Evolutionary conservation across 1,140 invertebrate genomes (phyloP), one percentile per base, ranked within the genome.

Genomic region (Anagrus nilaparvatae): DNA sequence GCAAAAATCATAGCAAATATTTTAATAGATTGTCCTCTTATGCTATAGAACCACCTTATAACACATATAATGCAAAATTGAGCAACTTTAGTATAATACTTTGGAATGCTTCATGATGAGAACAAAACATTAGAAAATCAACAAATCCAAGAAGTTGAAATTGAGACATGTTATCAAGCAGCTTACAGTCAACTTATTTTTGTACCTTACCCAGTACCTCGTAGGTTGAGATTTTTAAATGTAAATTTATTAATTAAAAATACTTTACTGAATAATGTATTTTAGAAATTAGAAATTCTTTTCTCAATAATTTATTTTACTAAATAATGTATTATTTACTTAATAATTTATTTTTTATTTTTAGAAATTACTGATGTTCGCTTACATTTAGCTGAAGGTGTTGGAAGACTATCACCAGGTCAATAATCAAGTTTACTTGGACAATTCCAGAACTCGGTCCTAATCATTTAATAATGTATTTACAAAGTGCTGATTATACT

Each of bases 91-190:
- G 77, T 96, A 18, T 79, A 81, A 41, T 67, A 94, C 39, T 89
- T 95, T 61, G 92, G 96, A 69, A 67, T 91, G 37, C 89, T 90
- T 0, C 75, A 79, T 30, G 89, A 94, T 67, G 79, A 85, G 37
- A 75, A 74, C 8, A 68, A 75, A 0, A 69, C 85, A 18, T 80
- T 83, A 2, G 87, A 88, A 54, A 90, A 94, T 65, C 81, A 89
- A 60, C 7, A 54, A 6, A 86, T 88, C 56, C 75, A 85, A 25
- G 88, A 92, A 54, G 77, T 87, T 24, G 88, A 92, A 32, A 88
- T 93, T 58, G 73, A 78, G 37, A 73, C 79, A 40, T 84, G 87
- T n/a, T 95, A 92, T 65, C 88, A 95, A 66, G 82, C 85, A n/a
- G 79, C 84, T 30, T 96, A 89, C 60, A 83, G 85, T 6, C 85